These are phyloP conservation scores for Stegophylla sp. DNA, from an alignment of 2,888 invertebrate genomes.

Conservation along the genomic window DNA sequence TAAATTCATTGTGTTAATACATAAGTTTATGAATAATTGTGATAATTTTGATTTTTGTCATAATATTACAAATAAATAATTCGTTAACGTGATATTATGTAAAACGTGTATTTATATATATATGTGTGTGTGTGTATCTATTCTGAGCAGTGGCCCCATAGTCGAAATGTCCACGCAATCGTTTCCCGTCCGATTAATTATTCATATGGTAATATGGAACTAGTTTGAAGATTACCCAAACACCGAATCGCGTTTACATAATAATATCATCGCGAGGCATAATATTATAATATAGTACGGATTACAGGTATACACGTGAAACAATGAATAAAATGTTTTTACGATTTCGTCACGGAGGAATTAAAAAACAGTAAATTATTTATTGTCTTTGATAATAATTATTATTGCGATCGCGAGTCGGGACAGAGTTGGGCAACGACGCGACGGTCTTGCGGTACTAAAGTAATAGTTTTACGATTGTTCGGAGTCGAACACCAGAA, in stretches of 20 bases:
- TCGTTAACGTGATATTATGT: not conserved
- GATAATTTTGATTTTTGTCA: too few relatives aligned
- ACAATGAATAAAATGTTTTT: not conserved
- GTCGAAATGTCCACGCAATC: not conserved
- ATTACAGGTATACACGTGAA: not conserved
- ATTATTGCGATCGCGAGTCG: slow-evolving; percentile 3
- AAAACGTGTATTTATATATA: not conserved
- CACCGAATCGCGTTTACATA: slow-evolving; percentile 20
- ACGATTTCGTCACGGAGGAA: slow-evolving; percentile 9
- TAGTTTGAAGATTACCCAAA: slow-evolving; percentile 38
- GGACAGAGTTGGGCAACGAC: not conserved
- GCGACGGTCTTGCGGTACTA: too few relatives aligned
- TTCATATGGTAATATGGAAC: slow-evolving; percentile 6
- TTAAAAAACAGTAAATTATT: slow-evolving; percentile 30
- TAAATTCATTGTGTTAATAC: too few relatives aligned
- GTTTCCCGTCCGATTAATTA: slow-evolving; percentile 31
- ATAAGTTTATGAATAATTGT: too few relatives aligned
- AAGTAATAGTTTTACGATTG: slow-evolving; percentile 13
- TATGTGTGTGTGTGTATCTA: too few relatives aligned
- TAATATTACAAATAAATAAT: too few relatives aligned
- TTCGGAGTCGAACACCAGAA: slow-evolving; percentile 13
- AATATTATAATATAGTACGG: too few relatives aligned
- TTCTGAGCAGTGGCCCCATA: not conserved
- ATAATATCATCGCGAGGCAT: not conserved
- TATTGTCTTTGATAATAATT: too few relatives aligned